Base-by-base conservation (phyloP, 1,140 invertebrate genomes). In the Achroia grisella region DNA sequence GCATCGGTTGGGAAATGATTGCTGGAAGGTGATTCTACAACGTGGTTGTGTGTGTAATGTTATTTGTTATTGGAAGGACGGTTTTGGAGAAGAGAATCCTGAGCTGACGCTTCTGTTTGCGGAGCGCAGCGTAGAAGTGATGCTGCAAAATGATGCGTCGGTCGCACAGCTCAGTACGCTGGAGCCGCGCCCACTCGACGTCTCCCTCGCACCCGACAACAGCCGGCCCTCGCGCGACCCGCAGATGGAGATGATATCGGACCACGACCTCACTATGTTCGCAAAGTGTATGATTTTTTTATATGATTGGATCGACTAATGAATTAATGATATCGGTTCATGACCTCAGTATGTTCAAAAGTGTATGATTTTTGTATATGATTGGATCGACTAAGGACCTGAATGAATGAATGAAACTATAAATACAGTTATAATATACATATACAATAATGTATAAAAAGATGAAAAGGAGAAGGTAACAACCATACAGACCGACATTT, bases 81-180 rank as follows among this genome's bases (percentile, higher is more conserved):
- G 69, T 1, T 82, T 82, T 36, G 78, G 75, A 1, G 78, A 82
- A 44, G 51, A 71, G 17, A 52, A 71, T 4, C 56, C 45, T 1
- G 62, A 72, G 0, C 60, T 54, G 28, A 40, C 52, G 0, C 10
- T 72, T 2, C 52, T 67, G n/a, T 31, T 69, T 3, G 40, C 37
- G 0, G 61, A 74, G 10, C 52, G 57, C 8, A 69, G 63, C 0
- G 4, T 72, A 1, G 76, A 78, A 27, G 40, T 58, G 46, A 74
- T 76, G 72, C 27, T 73, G 39, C 47, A 34, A 0, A 46, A 23
- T 0, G 56, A 54, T 0, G 44, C 31, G 0, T 37, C 55, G 1
- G 48, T 39, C 1, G 30, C 30, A 3, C 34, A 35, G 9, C 9
- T 1, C 12, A 35, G 34, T 8, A 13, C 34, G 11, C 12, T 6